Evolutionary conservation across 2,113 vertebrate species (phyloP), one percentile per base, ranked within the genome.

Genomic region (Mormyrus lacerda): DNA sequence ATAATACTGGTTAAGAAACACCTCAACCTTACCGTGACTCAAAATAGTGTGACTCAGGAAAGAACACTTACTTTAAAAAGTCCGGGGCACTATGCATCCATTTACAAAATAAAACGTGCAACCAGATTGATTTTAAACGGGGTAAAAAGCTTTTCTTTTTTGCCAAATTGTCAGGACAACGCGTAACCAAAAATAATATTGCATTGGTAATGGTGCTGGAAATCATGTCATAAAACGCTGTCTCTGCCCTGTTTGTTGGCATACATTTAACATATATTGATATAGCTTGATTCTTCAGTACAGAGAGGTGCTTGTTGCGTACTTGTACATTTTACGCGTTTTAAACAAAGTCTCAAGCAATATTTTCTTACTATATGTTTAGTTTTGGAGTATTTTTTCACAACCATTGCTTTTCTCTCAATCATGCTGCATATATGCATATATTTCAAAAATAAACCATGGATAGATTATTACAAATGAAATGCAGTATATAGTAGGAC

Each of bases 1-100:
- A 97, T 98, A 98, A 94, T 97, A 94, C 76, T 39, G 94, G 92
- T 92, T 93, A 95, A 95, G 93, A 95, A 95, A 94, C 95, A 95
- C 94, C 94, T 94, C 94, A 95, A 89, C 89, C 82, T 85, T 50
- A 45, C 39, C 45, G 24, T 19, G n/a, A 27, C 48, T 51, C 51
- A 58, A 47, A 83, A 61, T 8, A 19, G 35, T 84, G 51, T 5
- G 82, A 58, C 50, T 27, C 6, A n/a, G n/a, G 88, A 53, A 27
- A 55, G 21, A 83, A 73, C 48, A 44, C 15, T 82, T 44, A 82
- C 19, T 44, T 82, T 82, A 82, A 44, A 84, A 84, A n/a, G 82
- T 44, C 82, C 10, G 10, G 73, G 31, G 17, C 42, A 79, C 73
- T 42, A 8, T 31, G 11, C 15, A 73, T 73, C 27, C 65, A 73